A percentile compares a stretch with the other conserved stretches of the same genome.
Conservation (phyloP, 1,140 invertebrate genomes). For the Eulimnadia texana region DNA sequence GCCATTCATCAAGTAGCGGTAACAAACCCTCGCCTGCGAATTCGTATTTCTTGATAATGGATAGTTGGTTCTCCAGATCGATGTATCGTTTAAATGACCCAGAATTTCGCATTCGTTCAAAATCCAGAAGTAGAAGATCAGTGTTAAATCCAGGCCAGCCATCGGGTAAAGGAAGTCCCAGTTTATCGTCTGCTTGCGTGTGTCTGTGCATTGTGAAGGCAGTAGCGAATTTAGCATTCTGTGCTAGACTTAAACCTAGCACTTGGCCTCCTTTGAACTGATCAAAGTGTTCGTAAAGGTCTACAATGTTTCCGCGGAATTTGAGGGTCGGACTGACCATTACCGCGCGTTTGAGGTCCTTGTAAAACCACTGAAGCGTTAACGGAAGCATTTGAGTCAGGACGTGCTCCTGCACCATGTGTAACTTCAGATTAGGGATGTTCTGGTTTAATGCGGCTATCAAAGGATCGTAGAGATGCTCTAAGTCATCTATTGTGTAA, state of each 20-base stretch:
- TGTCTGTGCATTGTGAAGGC: slow-evolving; percentile 17
- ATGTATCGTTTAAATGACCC: slow-evolving; percentile 12
- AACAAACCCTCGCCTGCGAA: neutral
- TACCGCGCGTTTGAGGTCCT: slow-evolving; percentile 14
- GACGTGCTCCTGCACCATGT: slow-evolving; percentile 15
- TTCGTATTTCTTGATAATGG: slow-evolving; percentile 19
- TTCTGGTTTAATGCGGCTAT: neutral
- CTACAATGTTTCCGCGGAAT: slow-evolving; percentile 17
- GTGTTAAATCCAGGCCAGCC: slow-evolving; percentile 20
- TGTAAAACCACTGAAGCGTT: slow-evolving; percentile 18
- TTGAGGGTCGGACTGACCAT: slow-evolving; percentile 13
- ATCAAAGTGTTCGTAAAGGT: slow-evolving; percentile 17
- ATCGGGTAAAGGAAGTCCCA: slow-evolving; percentile 14
- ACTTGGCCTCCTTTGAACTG: slow-evolving; percentile 15
- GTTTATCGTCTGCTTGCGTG: slow-evolving; percentile 11
- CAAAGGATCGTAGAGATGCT: slow-evolving; percentile 9
- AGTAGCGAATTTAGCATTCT: slow-evolving; percentile 17
- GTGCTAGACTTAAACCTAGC: slow-evolving; percentile 11
- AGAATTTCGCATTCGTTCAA: slow-evolving; percentile 17
- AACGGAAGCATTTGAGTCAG: slow-evolving; percentile 18
- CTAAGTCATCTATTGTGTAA: slow-evolving; percentile 9
- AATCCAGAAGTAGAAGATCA: slow-evolving; percentile 17
- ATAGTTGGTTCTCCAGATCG: slow-evolving; percentile 13
- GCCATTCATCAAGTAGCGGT: slow-evolving; percentile 18
- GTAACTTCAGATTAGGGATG: neutral